Conservation (phyloP, 2,888 invertebrate species). For the Malthinus flaveolus region DNA sequence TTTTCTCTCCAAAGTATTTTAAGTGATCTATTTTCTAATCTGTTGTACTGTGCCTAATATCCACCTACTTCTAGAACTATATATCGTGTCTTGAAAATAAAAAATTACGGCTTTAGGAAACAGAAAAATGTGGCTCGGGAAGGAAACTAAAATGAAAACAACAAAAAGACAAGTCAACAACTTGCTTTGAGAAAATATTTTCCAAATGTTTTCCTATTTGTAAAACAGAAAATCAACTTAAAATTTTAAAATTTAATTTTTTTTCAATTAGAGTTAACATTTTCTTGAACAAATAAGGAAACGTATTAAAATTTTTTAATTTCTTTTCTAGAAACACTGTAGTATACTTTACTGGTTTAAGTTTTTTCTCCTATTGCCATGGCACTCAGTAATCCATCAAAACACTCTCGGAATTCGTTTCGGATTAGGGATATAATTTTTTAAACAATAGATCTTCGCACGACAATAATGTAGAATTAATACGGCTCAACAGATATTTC, state of each 20-base stretch:
- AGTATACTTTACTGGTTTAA: neutral
- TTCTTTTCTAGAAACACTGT: too few relatives aligned
- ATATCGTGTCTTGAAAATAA: too few relatives aligned
- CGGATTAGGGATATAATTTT: slow-evolving; percentile 16
- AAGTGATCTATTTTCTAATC: too few relatives aligned
- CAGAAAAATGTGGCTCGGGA: too few relatives aligned
- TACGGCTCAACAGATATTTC: slow-evolving; percentile 20
- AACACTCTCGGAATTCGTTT: slow-evolving; percentile 15
- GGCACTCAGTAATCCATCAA: slow-evolving; percentile 17
- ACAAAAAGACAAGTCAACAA: too few relatives aligned
- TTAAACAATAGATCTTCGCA: slow-evolving; percentile 23
- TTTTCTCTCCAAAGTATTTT: too few relatives aligned
- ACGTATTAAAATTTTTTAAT: neutral
- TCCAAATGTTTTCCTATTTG: neutral
- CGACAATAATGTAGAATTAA: slow-evolving; percentile 25
- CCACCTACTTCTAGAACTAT: too few relatives aligned
- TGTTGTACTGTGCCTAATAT: too few relatives aligned
- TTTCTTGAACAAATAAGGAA: neutral
- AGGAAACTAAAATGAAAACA: too few relatives aligned
- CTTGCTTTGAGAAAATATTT: neutral
- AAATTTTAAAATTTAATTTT: too few relatives aligned
- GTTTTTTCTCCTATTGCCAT: neutral
- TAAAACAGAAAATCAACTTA: neutral
- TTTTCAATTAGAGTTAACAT: too few relatives aligned
- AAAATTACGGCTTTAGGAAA: too few relatives aligned